phyloP scores from a whole-genome alignment of 2,113 vertebrate genomes.

The Gambusia holbrooki region DNA sequence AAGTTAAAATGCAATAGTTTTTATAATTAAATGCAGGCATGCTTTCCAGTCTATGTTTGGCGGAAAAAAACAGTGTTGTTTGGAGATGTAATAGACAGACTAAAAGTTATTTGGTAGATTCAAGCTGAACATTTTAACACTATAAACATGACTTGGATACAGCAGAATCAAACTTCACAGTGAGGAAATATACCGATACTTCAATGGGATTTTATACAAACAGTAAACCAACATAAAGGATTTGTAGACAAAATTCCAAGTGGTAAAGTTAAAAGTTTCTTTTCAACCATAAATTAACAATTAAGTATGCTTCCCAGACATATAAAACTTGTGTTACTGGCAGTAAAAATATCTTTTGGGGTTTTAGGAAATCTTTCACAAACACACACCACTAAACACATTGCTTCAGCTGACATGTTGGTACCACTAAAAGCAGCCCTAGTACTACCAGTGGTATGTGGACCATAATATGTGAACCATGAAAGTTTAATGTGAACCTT shows the following conservation, averaged over 20 bases:
- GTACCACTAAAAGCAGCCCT: not conserved
- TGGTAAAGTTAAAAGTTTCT: not conserved
- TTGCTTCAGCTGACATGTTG: not conserved
- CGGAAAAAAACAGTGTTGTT: not conserved
- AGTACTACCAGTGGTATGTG: not conserved
- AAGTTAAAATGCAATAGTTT: not conserved
- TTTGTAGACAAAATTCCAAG: no score
- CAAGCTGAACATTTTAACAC: not conserved
- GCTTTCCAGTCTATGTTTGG: not conserved
- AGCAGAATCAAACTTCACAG: not conserved
- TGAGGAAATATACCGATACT: not conserved
- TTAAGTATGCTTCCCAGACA: not conserved
- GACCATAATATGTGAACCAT: not conserved
- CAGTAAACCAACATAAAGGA: no score
- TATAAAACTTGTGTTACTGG: not conserved
- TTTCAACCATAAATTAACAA: not conserved
- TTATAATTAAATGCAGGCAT: not conserved
- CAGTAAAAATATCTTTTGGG: not conserved
- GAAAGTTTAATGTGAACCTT: not conserved
- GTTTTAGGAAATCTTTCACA: not conserved
- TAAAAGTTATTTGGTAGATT: not conserved
- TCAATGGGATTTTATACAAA: not conserved
- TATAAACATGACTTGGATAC: not conserved
- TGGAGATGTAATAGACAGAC: not conserved
- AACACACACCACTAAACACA: not conserved